Evolutionary conservation across 1,140 invertebrate genomes (phyloP).

Genomic region (Drosophila busckii): DNA sequence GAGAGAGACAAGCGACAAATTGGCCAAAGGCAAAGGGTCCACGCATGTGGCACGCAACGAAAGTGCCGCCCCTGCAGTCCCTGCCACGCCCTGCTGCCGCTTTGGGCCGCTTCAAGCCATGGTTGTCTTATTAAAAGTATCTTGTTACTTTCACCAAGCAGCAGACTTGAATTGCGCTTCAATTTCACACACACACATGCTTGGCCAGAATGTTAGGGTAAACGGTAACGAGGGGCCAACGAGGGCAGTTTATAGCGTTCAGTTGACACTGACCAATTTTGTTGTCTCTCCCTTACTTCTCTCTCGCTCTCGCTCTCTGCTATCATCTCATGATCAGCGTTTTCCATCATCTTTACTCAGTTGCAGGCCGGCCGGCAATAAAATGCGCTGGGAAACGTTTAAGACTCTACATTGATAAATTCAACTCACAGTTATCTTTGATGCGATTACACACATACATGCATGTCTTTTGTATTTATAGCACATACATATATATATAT

Average conservation of each 20-base stretch:
- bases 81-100: not conserved
- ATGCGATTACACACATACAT: too few species aligned
- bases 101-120: constrained; percentile 9
- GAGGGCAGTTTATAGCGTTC: constrained; percentile 4
- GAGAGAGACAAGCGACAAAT: too few species aligned
- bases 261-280: constrained; percentile 48
- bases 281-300: not conserved
- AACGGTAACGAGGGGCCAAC: not conserved
- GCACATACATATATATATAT: too few species aligned
- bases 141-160: constrained; percentile 77
- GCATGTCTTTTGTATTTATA: too few species aligned
- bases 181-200: constrained; percentile 59
- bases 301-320: too few species aligned
- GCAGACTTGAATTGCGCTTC: constrained; percentile 73
- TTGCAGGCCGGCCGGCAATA: too few species aligned
- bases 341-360: too few species aligned
- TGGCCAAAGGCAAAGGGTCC: not conserved
- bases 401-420: too few species aligned
- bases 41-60: too few species aligned
- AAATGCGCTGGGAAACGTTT: too few species aligned
- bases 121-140: constrained; percentile 78
- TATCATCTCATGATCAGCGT: too few species aligned
- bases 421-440: too few species aligned
- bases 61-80: not conserved
- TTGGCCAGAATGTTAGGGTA: constrained; percentile 11